Conservation (phyloP, 2,113 vertebrate species). For the Hiodon tergisus region DNA sequence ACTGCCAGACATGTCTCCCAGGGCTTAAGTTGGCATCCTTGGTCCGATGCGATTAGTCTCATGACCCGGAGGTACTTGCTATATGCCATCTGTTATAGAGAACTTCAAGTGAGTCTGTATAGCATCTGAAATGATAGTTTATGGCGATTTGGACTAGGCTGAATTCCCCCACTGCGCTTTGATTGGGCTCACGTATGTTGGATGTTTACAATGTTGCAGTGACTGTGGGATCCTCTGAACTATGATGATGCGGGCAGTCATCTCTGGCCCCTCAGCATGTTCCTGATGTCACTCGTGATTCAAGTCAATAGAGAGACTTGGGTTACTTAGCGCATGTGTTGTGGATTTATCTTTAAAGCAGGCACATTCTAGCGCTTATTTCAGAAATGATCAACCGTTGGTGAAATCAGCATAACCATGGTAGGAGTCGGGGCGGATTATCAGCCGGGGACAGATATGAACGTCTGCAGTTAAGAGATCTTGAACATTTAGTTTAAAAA, state of each 20-base stretch:
- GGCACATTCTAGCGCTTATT: not conserved
- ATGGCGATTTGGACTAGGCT: not conserved
- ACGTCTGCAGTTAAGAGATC: too few species aligned
- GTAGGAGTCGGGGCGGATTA: too few species aligned
- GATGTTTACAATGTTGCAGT: not conserved
- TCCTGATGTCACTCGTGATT: not conserved
- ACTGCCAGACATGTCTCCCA: not conserved
- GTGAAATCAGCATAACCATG: too few species aligned
- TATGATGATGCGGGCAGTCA: not conserved
- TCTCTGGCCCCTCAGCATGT: not conserved
- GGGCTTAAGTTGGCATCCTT: slow-evolving; percentile 6
- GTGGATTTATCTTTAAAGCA: not conserved
- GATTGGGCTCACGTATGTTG: not conserved
- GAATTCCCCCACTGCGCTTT: not conserved
- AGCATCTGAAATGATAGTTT: slow-evolving; percentile 2
- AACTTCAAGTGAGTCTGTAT: slow-evolving; percentile 15
- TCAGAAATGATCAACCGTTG: not conserved
- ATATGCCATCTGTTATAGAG: slow-evolving; percentile 26
- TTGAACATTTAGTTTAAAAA: too few species aligned
- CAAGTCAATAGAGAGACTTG: not conserved
- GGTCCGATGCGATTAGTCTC: slow-evolving; percentile 23
- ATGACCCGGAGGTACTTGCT: slow-evolving; percentile 22
- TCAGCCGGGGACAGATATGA: too few species aligned
- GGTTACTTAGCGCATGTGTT: not conserved
- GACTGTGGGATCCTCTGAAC: not conserved